These are phyloP conservation scores for Antedon mediterranea DNA, from an alignment of 53 echinoderm and acorn worm species.

Conservation along the genomic window DNA sequence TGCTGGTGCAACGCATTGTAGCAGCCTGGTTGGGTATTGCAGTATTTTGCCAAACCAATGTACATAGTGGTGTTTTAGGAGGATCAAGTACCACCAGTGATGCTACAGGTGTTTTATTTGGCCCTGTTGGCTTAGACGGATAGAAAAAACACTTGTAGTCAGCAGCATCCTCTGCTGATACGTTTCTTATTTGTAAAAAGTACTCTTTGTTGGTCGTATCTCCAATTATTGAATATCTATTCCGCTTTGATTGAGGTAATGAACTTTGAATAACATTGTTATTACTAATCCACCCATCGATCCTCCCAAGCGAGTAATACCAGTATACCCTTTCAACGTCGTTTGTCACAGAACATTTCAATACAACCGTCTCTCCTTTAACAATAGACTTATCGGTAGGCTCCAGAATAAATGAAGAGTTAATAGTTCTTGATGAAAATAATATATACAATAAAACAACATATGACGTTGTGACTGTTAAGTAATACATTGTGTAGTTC, in stretches of 20 bases:
- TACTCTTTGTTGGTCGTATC: conserved; percentile 9
- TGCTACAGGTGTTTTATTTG: not conserved
- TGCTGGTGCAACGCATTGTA: conserved; percentile 19
- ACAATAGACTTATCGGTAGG: not conserved
- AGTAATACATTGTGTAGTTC: not conserved
- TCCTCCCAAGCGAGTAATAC: not conserved
- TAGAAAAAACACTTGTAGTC: conserved; percentile 31
- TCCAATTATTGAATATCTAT: conserved; percentile 13
- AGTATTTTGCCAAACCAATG: not conserved
- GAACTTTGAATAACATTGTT: conserved; percentile 4
- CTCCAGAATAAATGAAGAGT: not conserved
- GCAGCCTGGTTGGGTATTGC: conserved; percentile 6
- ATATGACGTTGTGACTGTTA: not conserved
- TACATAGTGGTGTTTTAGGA: conserved; percentile 9
- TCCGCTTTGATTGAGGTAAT: no score
- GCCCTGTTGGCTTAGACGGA: conserved; percentile 10
- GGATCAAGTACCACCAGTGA: not conserved
- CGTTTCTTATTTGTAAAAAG: conserved; percentile 21
- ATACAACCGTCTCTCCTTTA: conserved; percentile 6
- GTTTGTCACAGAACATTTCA: conserved; percentile 16
- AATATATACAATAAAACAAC: not conserved
- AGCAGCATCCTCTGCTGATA: conserved; percentile 13
- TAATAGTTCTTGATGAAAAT: not conserved
- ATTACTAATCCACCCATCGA: not conserved
- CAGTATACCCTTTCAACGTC: conserved; percentile 23